A percentile compares a stretch with the other conserved stretches of the same genome.
Evolutionary conservation across 2,113 vertebrate species (phyloP).

Genomic region (Oryzias celebensis): DNA sequence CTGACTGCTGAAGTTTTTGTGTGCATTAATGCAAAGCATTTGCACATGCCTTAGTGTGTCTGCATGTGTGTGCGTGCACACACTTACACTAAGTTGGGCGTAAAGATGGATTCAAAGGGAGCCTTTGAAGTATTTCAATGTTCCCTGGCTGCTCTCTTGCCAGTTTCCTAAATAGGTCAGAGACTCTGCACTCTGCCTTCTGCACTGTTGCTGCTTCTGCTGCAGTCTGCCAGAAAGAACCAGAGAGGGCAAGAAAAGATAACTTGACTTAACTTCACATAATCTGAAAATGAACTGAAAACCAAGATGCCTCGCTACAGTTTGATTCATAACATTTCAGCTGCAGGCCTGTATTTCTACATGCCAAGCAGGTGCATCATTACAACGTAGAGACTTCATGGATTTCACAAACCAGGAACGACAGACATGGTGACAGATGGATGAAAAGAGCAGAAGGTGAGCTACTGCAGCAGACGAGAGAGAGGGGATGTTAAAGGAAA

Average conservation of each 20-base stretch:
- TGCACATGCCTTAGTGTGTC: conserved; percentile 6
- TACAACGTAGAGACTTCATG: conserved; percentile 10
- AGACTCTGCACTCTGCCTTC: conserved; percentile 71
- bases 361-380: conserved; percentile 20
- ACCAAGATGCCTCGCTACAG: neutral
- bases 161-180: conserved; percentile 82
- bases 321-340: conserved; percentile 15
- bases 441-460: neutral
- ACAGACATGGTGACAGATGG: neutral
- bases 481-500: conserved; percentile 2
- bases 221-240: conserved; percentile 60
- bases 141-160: conserved; percentile 77
- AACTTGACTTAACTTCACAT: conserved; percentile 44
- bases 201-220: conserved; percentile 55
- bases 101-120: conserved; percentile 76
- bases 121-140: conserved; percentile 82
- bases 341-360: conserved; percentile 22
- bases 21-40: conserved; percentile 27
- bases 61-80: conserved; percentile 8
- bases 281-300: conserved; percentile 26
- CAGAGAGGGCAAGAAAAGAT: conserved; percentile 55
- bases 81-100: conserved; percentile 64
- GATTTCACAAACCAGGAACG: conserved; percentile 7
- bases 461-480: conserved; percentile 11
- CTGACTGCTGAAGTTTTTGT: conserved; percentile 64